Evolutionary conservation across 2,797 vertebrate genomes (phyloP).

Genomic region (Microtus obscurus): DNA sequence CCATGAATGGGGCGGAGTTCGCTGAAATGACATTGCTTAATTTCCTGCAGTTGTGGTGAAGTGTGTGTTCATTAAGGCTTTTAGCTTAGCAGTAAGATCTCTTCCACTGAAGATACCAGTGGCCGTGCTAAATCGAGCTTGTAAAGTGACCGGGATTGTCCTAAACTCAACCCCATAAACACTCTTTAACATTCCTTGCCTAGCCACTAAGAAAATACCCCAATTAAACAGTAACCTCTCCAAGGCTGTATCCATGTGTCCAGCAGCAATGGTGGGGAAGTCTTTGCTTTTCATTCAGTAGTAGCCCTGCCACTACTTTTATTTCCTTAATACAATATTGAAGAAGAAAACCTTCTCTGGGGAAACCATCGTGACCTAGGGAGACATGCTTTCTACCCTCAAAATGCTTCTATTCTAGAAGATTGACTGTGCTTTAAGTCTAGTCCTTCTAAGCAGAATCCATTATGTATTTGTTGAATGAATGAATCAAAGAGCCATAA

Average conservation of each 20-base stretch:
- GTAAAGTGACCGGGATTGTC: not conserved
- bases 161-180: not conserved
- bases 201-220: conserved; percentile 11
- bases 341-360: not conserved
- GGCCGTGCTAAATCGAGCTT: not conserved
- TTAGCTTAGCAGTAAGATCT: not conserved
- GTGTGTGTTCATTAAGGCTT: conserved; percentile 52
- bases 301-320: not conserved
- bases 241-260: not conserved
- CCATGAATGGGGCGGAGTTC: conserved; percentile 7
- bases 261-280: rapidly evolving
- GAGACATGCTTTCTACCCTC: not conserved
- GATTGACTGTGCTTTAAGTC: not conserved
- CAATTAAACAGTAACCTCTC: not conserved
- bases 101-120: not conserved
- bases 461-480: conserved; percentile 55
- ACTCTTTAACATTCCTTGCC: not conserved
- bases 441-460: not conserved
- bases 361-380: not conserved
- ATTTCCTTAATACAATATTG: not conserved
- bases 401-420: not conserved
- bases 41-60: conserved; percentile 58
- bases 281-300: not conserved
- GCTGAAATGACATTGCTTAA: conserved; percentile 20
- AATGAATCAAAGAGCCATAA: conserved; percentile 76